Evolutionary conservation across 2,888 invertebrate genomes (phyloP).

Genomic region (Oithona nana): DNA sequence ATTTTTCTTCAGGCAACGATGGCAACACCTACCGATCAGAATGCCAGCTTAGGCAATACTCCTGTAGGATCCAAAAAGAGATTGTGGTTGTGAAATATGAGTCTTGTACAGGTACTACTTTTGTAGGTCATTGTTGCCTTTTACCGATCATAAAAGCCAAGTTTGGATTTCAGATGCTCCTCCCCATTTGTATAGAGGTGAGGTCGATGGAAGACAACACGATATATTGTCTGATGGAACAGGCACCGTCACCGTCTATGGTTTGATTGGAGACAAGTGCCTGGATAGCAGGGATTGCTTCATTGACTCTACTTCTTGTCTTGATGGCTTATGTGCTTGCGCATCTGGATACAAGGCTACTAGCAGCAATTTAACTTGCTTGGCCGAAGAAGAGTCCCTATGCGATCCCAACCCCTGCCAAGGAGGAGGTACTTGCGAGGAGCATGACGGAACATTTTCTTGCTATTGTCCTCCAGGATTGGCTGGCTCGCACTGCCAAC

Average conservation of each 20-base stretch:
- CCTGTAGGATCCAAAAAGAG: slow-evolving; percentile 9
- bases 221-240: neutral
- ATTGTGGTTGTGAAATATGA: neutral
- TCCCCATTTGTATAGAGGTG: neutral
- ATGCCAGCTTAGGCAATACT: slow-evolving; percentile 8
- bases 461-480: slow-evolving; percentile 12
- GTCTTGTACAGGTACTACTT: slow-evolving; percentile 5
- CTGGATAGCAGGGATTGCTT: neutral
- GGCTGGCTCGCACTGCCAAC: slow-evolving; percentile 9
- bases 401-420: slow-evolving; percentile 15
- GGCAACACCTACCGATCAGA: slow-evolving; percentile 10
- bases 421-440: slow-evolving; percentile 14
- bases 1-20: slow-evolving; percentile 5
- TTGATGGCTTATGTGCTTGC: neutral
- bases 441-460: slow-evolving; percentile 13
- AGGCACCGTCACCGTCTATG: neutral
- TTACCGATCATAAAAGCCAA: neutral
- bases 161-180: neutral
- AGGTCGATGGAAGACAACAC: neutral
- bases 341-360: neutral
- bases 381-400: neutral
- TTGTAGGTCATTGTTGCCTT: neutral
- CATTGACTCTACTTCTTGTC: neutral
- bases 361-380: neutral
- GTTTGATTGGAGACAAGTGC: neutral